phyloP scores from a whole-genome alignment of 1,140 invertebrate species.

The Andricus grossulariae region DNA sequence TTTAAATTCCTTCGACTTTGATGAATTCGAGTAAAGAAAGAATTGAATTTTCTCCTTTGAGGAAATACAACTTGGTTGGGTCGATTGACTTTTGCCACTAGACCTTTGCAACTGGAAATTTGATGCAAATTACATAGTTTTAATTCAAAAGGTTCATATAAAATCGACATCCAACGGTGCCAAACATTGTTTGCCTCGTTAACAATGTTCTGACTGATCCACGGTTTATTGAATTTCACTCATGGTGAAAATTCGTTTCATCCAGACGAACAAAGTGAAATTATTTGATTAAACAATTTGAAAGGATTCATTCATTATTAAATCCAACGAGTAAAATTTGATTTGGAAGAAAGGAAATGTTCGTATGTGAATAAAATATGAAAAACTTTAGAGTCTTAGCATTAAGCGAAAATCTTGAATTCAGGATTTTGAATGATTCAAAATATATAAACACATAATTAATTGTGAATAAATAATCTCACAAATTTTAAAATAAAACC shows the following conservation, averaged over 20 bases:
- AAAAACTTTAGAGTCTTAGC: too few relatives aligned
- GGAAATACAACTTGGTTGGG: conserved; percentile 29
- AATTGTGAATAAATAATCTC: too few relatives aligned
- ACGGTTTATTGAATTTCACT: conserved; percentile 2
- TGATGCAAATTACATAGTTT: conserved; percentile 49
- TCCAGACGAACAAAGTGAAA: not conserved
- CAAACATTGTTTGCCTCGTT: not conserved
- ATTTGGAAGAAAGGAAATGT: too few relatives aligned
- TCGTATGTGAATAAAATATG: too few relatives aligned
- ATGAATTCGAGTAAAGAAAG: not conserved
- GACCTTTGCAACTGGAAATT: conserved; percentile 46
- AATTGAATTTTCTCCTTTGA: conserved; percentile 11
- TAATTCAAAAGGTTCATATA: conserved; percentile 36
- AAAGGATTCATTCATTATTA: not conserved
- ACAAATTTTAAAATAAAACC: too few relatives aligned
- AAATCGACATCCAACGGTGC: not conserved
- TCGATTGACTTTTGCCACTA: conserved; percentile 47
- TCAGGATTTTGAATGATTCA: too few relatives aligned
- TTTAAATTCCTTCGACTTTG: conserved; percentile 30
- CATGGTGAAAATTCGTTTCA: conserved; percentile 12
- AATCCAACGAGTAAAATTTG: too few relatives aligned
- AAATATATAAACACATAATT: too few relatives aligned
- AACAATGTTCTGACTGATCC: not conserved
- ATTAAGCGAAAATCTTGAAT: too few relatives aligned
- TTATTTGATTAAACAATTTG: not conserved